Conservation (phyloP, 2,113 vertebrate genomes). For the Scytalopus superciliaris region DNA sequence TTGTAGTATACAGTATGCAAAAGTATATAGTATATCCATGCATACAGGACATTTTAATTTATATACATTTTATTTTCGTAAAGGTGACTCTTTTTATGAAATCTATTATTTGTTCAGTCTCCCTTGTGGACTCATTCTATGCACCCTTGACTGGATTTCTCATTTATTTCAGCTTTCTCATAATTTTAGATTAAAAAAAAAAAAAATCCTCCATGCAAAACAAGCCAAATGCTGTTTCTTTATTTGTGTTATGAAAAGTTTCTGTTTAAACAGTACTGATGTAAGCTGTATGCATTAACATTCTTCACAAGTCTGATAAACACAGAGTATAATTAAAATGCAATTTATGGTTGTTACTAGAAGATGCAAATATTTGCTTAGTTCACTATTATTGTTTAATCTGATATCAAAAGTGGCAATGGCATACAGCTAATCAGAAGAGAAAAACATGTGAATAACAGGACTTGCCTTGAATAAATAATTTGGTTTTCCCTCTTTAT, state of each 20-base stretch:
- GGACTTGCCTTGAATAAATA: neutral
- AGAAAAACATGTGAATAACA: neutral
- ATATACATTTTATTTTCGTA: neutral
- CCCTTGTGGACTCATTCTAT: neutral
- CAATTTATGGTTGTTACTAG: neutral
- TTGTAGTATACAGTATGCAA: neutral
- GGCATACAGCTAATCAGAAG: neutral
- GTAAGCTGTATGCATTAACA: neutral
- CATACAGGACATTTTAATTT: neutral
- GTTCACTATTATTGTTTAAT: neutral
- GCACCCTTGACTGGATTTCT: neutral
- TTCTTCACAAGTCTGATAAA: neutral
- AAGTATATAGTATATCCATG: neutral
- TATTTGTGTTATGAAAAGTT: neutral
- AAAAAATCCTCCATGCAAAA: neutral
- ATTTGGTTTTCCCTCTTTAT: neutral
- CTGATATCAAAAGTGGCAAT: neutral
- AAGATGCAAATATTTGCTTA: conserved; percentile 17
- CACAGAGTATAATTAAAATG: neutral
- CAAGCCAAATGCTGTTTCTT: neutral
- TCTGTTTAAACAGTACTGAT: neutral
- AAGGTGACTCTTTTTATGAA: neutral
- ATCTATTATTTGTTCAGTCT: neutral
- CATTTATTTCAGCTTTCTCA: neutral
- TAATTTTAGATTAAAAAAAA: neutral